These are phyloP conservation scores for Tribolium castaneum DNA, from an alignment of 1,140 invertebrate genomes.

Conservation along the genomic window DNA sequence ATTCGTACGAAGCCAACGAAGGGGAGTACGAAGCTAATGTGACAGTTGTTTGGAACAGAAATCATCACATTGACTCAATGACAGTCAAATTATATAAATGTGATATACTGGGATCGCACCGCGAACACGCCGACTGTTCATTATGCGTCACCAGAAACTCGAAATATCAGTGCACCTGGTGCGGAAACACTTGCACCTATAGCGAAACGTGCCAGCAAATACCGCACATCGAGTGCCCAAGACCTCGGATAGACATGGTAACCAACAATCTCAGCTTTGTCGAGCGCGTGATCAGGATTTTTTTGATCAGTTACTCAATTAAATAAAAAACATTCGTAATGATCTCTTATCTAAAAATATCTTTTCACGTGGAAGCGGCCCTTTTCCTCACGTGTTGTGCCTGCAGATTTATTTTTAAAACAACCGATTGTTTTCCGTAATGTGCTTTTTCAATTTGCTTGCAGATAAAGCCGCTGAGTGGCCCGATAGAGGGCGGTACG, in stretches of 20 bases:
- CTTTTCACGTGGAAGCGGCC: no score
- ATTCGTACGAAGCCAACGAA: constrained; percentile 87
- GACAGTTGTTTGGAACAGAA: constrained; percentile 91
- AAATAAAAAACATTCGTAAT: no score
- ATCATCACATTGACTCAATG: constrained; percentile 91
- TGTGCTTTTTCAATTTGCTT: constrained; percentile 59
- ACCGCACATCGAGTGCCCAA: constrained; percentile 85
- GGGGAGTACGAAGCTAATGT: constrained; percentile 90
- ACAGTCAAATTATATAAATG: constrained; percentile 94
- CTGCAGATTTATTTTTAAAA: no score
- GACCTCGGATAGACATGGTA: constrained; percentile 92
- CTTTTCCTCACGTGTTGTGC: no score
- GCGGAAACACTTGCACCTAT: constrained; percentile 87
- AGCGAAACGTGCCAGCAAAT: constrained; percentile 81
- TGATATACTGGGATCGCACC: constrained; percentile 90
- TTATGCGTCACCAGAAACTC: constrained; percentile 89
- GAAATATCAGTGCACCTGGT: constrained; percentile 94
- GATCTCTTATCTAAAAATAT: no score
- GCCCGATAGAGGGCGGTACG: constrained; percentile 96
- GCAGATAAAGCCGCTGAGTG: constrained; percentile 91
- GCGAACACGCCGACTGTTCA: constrained; percentile 93
- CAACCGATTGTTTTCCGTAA: no score
- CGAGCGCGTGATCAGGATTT: no score
- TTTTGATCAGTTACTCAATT: no score
- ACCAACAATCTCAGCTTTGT: constrained; percentile 29